These are phyloP conservation scores for Aulostomus chinensis DNA, from an alignment of 2,797 vertebrate species.

Conservation along the genomic window DNA sequence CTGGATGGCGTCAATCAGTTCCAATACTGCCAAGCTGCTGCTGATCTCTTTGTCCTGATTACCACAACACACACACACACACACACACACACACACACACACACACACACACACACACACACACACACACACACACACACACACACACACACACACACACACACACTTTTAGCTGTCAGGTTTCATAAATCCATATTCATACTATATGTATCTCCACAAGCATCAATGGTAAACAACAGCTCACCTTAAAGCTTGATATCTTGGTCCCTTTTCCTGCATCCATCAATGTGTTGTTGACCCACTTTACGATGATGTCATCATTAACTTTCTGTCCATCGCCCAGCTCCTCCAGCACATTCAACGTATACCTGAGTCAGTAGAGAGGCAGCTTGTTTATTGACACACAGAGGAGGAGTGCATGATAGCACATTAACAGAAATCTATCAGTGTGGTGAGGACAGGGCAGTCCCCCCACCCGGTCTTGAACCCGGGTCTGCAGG, in stretches of 20 bases:
- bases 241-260: conserved; percentile 94
- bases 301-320: conserved; percentile 92
- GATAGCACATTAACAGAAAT: too few species aligned
- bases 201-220: too few species aligned
- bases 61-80: conserved; percentile 6
- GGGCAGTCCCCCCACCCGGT: too few species aligned
- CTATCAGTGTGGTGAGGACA: too few species aligned
- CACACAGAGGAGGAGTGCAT: too few species aligned
- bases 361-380: conserved; percentile 83
- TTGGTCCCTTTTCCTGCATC: conserved; percentile 89
- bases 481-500: too few species aligned
- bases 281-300: conserved; percentile 91
- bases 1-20: conserved; percentile 97
- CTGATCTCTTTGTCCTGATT: conserved; percentile 93
- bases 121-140: too few species aligned
- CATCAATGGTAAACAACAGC: too few species aligned
- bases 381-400: background rate
- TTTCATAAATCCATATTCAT: too few species aligned
- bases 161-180: too few species aligned
- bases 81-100: background rate
- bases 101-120: background rate
- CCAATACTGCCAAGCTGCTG: conserved; percentile 91
- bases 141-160: too few species aligned
- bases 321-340: conserved; percentile 93
- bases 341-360: conserved; percentile 90